Conservation (phyloP, 2,888 invertebrate genomes). For the Tromatobia lineatoria region DNA sequence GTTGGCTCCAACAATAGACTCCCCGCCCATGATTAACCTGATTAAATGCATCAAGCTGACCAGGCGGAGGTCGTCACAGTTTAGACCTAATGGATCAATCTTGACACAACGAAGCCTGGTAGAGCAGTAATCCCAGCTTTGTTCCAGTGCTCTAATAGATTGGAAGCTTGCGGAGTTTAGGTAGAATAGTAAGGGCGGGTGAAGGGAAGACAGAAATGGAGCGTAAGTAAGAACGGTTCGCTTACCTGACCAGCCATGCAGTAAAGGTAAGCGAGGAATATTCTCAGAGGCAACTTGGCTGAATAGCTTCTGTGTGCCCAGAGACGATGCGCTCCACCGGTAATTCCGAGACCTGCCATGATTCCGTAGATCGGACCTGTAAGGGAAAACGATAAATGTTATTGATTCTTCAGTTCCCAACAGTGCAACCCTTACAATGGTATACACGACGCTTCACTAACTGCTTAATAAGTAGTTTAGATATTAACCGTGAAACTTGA, state of each 20-base stretch:
- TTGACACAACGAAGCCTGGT: constrained; percentile 17
- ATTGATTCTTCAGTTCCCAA: neutral
- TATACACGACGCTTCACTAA: neutral
- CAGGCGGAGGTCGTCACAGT: neutral
- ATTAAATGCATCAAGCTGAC: neutral
- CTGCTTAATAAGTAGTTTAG: constrained; percentile 27
- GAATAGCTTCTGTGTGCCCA: constrained; percentile 97
- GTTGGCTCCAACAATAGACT: neutral
- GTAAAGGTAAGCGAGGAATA: constrained; percentile 93
- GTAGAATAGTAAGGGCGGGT: neutral
- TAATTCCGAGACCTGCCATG: constrained; percentile 89
- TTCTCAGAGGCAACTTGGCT: constrained; percentile 90
- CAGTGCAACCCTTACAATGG: neutral
- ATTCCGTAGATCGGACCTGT: constrained; percentile 75
- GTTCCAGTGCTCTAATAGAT: constrained; percentile 34
- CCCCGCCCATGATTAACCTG: neutral
- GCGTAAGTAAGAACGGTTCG: constrained; percentile 43
- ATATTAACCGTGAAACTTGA: constrained; percentile 8
- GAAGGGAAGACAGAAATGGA: constrained; percentile 12
- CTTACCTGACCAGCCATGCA: constrained; percentile 94
- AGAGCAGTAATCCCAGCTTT: constrained; percentile 10
- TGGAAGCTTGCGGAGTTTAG: constrained; percentile 8
- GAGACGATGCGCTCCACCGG: constrained; percentile 96
- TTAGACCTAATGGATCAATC: constrained; percentile 21
- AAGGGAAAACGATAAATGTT: constrained; percentile 46